Evolutionary conservation across 1,140 invertebrate species (phyloP).

Genomic region (Lepidurus packardi): DNA sequence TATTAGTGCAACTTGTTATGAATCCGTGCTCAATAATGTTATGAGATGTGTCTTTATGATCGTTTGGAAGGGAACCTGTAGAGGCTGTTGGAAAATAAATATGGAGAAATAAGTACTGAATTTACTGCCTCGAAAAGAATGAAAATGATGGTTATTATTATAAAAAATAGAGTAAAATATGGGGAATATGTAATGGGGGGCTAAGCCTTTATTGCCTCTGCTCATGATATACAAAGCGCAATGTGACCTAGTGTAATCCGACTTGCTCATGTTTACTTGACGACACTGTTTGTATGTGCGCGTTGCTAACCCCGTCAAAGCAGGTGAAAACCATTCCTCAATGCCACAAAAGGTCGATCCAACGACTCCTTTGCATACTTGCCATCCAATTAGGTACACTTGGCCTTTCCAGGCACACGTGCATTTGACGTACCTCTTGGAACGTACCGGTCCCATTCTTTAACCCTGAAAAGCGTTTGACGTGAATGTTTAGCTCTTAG

Average conservation of each 20-base stretch:
- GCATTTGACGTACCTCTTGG: not conserved
- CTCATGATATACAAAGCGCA: not conserved
- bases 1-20: too few species aligned
- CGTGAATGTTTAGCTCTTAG: not conserved
- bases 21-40: too few species aligned
- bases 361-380: not conserved
- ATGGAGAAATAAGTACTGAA: too few species aligned
- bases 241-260: not conserved
- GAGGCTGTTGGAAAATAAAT: too few species aligned
- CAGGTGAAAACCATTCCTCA: not conserved
- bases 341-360: not conserved
- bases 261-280: constrained; percentile 10
- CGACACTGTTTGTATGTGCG: not conserved
- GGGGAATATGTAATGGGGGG: not conserved
- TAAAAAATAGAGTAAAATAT: too few species aligned
- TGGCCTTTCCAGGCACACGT: not conserved
- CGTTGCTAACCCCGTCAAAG: constrained; percentile 8
- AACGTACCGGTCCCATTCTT: not conserved
- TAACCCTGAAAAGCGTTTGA: not conserved
- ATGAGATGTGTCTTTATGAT: too few species aligned
- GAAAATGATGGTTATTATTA: too few species aligned
- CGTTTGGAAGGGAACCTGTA: too few species aligned
- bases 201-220: not conserved
- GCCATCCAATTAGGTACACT: not conserved
- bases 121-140: too few species aligned